phyloP scores from a whole-genome alignment of 2,113 vertebrate species.

The Athene cunicularia region DNA sequence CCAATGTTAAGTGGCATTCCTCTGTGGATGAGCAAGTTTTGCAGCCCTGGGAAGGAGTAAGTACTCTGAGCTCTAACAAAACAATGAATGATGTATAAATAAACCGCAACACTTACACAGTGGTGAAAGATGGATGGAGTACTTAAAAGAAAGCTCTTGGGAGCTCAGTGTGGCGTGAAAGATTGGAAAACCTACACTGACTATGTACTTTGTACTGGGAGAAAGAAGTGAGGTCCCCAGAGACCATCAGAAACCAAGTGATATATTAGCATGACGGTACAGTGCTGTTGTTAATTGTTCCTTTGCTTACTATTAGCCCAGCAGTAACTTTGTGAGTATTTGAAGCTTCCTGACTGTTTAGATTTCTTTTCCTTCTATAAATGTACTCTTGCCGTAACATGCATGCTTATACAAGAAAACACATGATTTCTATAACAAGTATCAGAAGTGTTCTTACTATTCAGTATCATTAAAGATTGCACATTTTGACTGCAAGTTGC shows the following conservation, averaged over 20 bases:
- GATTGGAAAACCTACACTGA: slow-evolving; percentile 1
- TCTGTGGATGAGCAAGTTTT: neutral
- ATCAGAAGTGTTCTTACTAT: neutral
- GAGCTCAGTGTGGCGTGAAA: neutral
- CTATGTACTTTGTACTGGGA: neutral
- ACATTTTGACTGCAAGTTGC: neutral
- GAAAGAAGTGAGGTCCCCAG: slow-evolving; percentile 12
- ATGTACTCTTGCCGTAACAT: neutral
- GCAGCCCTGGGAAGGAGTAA: neutral
- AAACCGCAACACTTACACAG: neutral
- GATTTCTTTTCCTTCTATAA: neutral
- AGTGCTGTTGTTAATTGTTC: neutral
- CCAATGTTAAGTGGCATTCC: neutral
- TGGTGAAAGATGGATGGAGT: slow-evolving; percentile 48
- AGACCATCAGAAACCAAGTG: neutral
- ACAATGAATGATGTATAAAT: slow-evolving; percentile 13
- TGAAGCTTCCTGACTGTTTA: neutral
- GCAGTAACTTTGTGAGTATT: neutral
- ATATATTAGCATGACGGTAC: neutral
- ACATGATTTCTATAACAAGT: slow-evolving; percentile 2
- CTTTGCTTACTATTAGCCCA: neutral
- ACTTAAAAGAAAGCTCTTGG: slow-evolving; percentile 34
- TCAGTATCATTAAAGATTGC: neutral
- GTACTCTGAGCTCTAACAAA: neutral
- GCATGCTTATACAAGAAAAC: neutral